phyloP scores from a whole-genome alignment of 1,140 invertebrate genomes.

The Drosophila lacteicornis region DNA sequence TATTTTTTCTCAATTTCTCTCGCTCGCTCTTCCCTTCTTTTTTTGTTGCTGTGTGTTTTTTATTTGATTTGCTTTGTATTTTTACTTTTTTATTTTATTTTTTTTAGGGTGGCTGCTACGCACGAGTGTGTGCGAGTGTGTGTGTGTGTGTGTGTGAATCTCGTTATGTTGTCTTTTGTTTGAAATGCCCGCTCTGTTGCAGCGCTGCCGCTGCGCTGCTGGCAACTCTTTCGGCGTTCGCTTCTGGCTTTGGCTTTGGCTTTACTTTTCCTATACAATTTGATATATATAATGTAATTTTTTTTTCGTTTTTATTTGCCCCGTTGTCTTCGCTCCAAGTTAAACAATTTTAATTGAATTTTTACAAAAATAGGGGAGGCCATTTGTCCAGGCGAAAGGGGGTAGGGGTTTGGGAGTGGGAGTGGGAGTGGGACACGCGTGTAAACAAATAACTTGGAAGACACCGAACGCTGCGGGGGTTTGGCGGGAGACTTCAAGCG shows the following conservation, averaged over 20 bases:
- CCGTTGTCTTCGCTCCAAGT: constrained; percentile 46
- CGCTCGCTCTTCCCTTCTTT: constrained; percentile 34
- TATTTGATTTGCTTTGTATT: constrained; percentile 71
- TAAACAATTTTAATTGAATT: constrained; percentile 82
- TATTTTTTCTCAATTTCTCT: constrained; percentile 76
- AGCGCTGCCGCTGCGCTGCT: constrained; percentile 21
- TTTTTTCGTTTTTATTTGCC: constrained; percentile 35
- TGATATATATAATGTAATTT: constrained; percentile 69
- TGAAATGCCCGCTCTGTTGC: constrained; percentile 70
- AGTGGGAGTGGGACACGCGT: background rate
- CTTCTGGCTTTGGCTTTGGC: constrained; percentile 63
- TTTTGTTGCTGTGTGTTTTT: constrained; percentile 58
- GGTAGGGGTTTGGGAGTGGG: background rate
- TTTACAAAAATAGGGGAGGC: constrained; percentile 67
- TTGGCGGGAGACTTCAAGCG: too few species aligned
- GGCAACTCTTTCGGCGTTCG: constrained; percentile 22
- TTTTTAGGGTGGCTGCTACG: constrained; percentile 20
- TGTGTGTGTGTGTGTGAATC: constrained; percentile 69
- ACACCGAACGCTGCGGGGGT: too few species aligned
- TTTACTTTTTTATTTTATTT: constrained; percentile 52
- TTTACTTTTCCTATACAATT: constrained; percentile 47
- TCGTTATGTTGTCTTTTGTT: constrained; percentile 81
- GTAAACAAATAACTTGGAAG: constrained; percentile 1
- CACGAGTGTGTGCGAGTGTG: constrained; percentile 23
- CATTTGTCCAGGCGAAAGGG: constrained; percentile 46